Base-by-base conservation (phyloP, 2,888 invertebrate genomes). In the Pterobdella sp. region DNA sequence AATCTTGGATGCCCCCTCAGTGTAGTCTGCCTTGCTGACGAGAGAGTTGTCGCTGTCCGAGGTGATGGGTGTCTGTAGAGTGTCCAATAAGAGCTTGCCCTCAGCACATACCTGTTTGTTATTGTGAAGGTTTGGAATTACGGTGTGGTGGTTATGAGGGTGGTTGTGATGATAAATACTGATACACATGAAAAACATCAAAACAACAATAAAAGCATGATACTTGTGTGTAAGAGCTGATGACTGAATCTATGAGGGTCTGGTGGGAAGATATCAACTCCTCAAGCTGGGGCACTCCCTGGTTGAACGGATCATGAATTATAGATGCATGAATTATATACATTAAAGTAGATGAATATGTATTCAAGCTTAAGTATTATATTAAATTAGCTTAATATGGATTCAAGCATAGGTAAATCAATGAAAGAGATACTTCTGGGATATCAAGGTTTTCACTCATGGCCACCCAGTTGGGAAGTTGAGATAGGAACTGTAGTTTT, bases 221-320 rank as follows among this genome's bases (percentile, higher is more conserved):
- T 87, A 92, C 92, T 88, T 93, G 92, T 1, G 92, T 92, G 81
- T 93, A 93, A 2, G 91, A 93, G 86, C 94, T 94, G 83, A 94
- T 95, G 91, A 96, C 95, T 76, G 92, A 91, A 83, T 96, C 96
- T 81, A 94, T 95, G 32, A 96, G 88, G 79, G 91, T 91, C 81
- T 96, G 91, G 84, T 96, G 95, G 72, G 93, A 89, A 79, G 94
- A 91, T 78, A 96, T 92, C 74, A 92, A 90, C 78, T 92, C 91
- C 84, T 97, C 96, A 75, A 97, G 86, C 74, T 92, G 90, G 77
- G 91, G 88, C 75, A 96, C 94, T 82, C 94, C 87, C 60, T 56
- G n/a, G n/a, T n/a, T n/a, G n/a, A n/a, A n/a, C n/a, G n/a, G n/a
- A n/a, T n/a, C n/a, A n/a, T n/a, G n/a, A n/a, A n/a, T n/a, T n/a